phyloP scores from a whole-genome alignment of 2,888 invertebrate species.

The Hydrotaea diabolus region DNA sequence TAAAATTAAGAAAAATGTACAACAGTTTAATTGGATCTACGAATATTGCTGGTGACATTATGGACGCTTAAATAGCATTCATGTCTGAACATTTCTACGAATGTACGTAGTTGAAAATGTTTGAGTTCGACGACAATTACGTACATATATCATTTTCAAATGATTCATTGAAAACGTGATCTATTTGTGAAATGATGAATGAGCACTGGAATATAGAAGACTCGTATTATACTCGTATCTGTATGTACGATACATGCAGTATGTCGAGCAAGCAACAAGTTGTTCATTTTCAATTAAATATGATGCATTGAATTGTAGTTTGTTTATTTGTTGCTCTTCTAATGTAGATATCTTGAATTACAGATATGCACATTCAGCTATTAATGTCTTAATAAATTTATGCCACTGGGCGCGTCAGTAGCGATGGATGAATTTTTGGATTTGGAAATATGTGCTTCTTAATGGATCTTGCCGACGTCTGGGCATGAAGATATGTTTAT shows the following conservation, averaged over 20 bases:
- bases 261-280: no score
- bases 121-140: no score
- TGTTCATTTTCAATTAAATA: no score
- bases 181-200: slow-evolving; percentile 58
- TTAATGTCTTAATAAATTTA: neutral
- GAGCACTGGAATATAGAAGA: neutral
- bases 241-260: no score
- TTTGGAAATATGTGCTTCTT: neutral
- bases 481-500: neutral
- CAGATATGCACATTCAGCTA: neutral
- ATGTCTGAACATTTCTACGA: no score
- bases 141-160: slow-evolving; percentile 65
- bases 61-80: neutral
- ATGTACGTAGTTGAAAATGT: no score
- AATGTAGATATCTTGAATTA: neutral
- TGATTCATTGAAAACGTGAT: slow-evolving; percentile 71
- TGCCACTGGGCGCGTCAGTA: neutral
- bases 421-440: neutral
- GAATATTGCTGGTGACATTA: neutral
- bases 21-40: slow-evolving; percentile 1
- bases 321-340: no score
- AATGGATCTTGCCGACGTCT: neutral
- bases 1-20: neutral
- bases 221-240: no score
- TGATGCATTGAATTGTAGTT: no score